Conservation (phyloP, 2,797 vertebrate species). For the Rhadinocentrus ornatus region DNA sequence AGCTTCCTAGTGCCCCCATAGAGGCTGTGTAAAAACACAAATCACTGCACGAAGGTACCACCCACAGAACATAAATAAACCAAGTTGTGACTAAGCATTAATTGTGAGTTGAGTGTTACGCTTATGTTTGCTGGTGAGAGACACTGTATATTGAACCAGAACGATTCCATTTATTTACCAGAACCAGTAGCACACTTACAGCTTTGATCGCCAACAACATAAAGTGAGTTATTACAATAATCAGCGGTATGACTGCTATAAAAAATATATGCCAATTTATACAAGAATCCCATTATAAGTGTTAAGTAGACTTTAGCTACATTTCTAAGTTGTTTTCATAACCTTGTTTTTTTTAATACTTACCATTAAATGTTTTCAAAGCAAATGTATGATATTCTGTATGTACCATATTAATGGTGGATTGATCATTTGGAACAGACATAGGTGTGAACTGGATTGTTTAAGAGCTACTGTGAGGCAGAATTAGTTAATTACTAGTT, state of each 20-base stretch:
- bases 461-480: background rate
- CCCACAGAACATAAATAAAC: slow-evolving; percentile 54
- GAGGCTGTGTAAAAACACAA: slow-evolving; percentile 50
- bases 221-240: slow-evolving; percentile 15
- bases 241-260: background rate
- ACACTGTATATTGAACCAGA: slow-evolving; percentile 16
- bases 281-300: background rate
- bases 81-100: slow-evolving; percentile 41
- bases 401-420: no score
- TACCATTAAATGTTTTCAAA: background rate
- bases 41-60: slow-evolving; percentile 51
- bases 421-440: background rate
- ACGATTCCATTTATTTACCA: slow-evolving; percentile 16
- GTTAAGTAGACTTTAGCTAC: background rate
- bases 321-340: background rate
- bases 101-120: slow-evolving; percentile 37
- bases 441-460: background rate
- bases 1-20: slow-evolving; percentile 42
- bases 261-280: background rate
- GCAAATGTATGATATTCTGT: background rate
- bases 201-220: background rate
- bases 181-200: slow-evolving; percentile 8
- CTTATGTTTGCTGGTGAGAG: slow-evolving; percentile 15
- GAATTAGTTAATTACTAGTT: background rate
- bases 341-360: background rate